phyloP scores from a whole-genome alignment of 2,797 vertebrate species.

The Gallirallus australis region DNA sequence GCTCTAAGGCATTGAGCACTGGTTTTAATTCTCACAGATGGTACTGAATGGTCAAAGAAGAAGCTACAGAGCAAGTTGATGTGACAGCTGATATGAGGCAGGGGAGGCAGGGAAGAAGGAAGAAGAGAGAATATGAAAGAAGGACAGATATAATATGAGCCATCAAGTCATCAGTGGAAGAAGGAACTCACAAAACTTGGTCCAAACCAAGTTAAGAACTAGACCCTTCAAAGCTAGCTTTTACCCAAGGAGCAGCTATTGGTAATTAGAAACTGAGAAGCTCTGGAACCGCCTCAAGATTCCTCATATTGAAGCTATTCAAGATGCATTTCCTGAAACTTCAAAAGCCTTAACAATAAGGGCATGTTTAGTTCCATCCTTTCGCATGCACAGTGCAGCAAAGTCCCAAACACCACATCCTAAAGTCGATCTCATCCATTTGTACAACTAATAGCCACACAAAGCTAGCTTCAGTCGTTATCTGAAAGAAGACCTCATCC shows the following conservation, averaged over 20 bases:
- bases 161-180: not conserved
- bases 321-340: slow-evolving; percentile 46
- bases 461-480: not conserved
- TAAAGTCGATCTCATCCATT: not conserved
- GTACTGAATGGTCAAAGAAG: slow-evolving; percentile 6
- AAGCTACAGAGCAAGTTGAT: not conserved
- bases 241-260: not conserved
- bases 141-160: not conserved
- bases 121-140: not conserved
- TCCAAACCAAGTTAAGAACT: not conserved
- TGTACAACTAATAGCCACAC: not conserved
- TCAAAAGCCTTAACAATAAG: slow-evolving; percentile 59
- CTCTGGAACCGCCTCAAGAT: slow-evolving; percentile 53
- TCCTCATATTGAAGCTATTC: slow-evolving; percentile 56
- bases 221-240: not conserved
- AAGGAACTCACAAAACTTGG: not conserved
- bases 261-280: slow-evolving; percentile 38
- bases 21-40: not conserved
- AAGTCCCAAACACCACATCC: slow-evolving; percentile 9
- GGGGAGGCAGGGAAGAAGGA: not conserved
- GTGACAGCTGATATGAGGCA: not conserved
- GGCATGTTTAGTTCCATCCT: slow-evolving; percentile 23
- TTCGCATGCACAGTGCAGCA: not conserved
- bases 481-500: not conserved
- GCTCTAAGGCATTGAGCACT: not conserved